Conservation (phyloP, 2,113 vertebrate genomes). For the Lathamus discolor region DNA sequence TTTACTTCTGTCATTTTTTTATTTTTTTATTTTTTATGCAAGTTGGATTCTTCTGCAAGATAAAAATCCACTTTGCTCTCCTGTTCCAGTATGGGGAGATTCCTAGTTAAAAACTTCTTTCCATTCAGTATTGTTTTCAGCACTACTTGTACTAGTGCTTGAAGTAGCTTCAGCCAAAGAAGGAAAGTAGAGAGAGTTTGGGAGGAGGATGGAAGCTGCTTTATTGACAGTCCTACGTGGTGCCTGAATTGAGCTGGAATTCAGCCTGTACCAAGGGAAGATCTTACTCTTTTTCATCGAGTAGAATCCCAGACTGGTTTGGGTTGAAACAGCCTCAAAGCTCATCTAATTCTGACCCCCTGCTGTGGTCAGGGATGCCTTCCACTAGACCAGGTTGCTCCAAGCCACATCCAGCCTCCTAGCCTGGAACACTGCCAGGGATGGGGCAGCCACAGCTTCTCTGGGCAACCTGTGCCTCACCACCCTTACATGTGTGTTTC, state of each 20-base stretch:
- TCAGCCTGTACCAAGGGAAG: neutral
- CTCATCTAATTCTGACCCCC: neutral
- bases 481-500: neutral
- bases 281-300: neutral
- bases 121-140: neutral
- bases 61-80: neutral
- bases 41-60: neutral
- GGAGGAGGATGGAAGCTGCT: neutral
- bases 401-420: neutral
- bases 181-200: neutral
- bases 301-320: neutral
- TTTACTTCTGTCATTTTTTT: neutral
- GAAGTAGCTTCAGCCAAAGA: neutral
- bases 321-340: neutral
- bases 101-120: neutral
- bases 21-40: neutral
- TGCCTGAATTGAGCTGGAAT: neutral
- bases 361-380: neutral
- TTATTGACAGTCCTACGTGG: rapidly evolving
- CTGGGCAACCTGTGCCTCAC: neutral
- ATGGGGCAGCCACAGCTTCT: neutral
- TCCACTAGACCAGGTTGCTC: neutral
- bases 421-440: neutral
- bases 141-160: neutral
- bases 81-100: neutral